Evolutionary conservation across 2,888 invertebrate species (phyloP).

Genomic region (Keiferia lycopersicella): DNA sequence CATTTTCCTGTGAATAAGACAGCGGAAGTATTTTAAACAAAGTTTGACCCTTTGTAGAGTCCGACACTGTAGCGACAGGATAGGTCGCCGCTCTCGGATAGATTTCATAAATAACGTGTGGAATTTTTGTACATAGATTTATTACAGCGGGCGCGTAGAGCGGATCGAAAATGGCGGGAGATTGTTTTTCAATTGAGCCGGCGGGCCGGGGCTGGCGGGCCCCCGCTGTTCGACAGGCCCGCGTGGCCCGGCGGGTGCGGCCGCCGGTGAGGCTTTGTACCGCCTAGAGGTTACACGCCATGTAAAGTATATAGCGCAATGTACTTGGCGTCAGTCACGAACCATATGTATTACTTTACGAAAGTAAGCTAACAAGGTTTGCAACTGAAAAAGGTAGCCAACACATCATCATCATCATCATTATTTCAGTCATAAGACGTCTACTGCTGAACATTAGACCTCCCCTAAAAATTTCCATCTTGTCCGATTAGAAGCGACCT

Average conservation of each 20-base stretch:
- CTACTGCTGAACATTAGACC: too few relatives aligned
- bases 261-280: conserved; percentile 32
- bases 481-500: too few relatives aligned
- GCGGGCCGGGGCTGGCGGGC: conserved; percentile 41
- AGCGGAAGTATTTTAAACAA: not conserved
- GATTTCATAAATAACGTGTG: conserved; percentile 80
- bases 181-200: conserved; percentile 82
- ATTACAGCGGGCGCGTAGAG: conserved; percentile 60
- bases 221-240: conserved; percentile 78
- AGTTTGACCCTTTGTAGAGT: conserved; percentile 33
- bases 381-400: too few relatives aligned
- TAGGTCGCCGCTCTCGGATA: conserved; percentile 66
- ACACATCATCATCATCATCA: too few relatives aligned
- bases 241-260: conserved; percentile 38
- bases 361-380: too few relatives aligned
- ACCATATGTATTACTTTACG: too few relatives aligned
- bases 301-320: conserved; percentile 12
- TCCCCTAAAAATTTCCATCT: too few relatives aligned
- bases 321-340: not conserved
- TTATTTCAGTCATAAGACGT: too few relatives aligned
- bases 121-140: conserved; percentile 82
- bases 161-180: conserved; percentile 76
- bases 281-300: conserved; percentile 33
- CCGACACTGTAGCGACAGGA: conserved; percentile 61
- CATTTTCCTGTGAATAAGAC: too few relatives aligned